These are phyloP conservation scores for Polyommatus icarus DNA, from an alignment of 2,888 invertebrate species.

Conservation along the genomic window DNA sequence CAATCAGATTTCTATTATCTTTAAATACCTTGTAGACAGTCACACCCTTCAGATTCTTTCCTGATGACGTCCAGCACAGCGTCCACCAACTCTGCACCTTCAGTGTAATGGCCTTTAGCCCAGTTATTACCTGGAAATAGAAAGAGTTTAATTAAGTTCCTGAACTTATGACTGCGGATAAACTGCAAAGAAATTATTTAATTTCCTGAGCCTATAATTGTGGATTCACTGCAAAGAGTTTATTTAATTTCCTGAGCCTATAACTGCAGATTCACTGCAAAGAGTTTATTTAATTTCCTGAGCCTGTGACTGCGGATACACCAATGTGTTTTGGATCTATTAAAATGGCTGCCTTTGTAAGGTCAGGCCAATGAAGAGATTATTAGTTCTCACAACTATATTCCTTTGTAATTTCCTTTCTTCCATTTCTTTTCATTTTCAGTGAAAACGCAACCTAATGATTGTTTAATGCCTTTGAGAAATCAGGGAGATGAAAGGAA, in stretches of 20 bases:
- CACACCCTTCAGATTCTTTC: slow-evolving; percentile 86
- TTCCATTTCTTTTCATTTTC: too few relatives aligned
- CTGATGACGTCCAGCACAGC: slow-evolving; percentile 83
- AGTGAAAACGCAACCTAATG: too few relatives aligned
- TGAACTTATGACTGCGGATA: background rate
- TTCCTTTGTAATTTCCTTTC: background rate
- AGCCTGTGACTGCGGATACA: background rate
- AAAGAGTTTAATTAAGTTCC: background rate
- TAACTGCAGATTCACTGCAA: too few relatives aligned
- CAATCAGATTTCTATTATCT: background rate
- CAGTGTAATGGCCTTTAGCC: slow-evolving; percentile 87
- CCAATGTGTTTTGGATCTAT: too few relatives aligned
- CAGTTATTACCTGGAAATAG: slow-evolving; percentile 62
- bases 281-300: background rate
- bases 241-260: background rate
- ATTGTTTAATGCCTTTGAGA: too few relatives aligned
- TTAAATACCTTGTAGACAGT: slow-evolving; percentile 84
- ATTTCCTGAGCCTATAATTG: background rate
- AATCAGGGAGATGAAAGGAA: too few relatives aligned
- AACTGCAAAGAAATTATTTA: background rate
- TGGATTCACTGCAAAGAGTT: too few relatives aligned
- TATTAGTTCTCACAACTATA: background rate
- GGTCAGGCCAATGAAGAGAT: background rate
- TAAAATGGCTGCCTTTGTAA: too few relatives aligned
- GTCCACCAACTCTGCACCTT: slow-evolving; percentile 87